Evolutionary conservation across 1,140 invertebrate species (phyloP).

Genomic region (Tribolium castaneum): DNA sequence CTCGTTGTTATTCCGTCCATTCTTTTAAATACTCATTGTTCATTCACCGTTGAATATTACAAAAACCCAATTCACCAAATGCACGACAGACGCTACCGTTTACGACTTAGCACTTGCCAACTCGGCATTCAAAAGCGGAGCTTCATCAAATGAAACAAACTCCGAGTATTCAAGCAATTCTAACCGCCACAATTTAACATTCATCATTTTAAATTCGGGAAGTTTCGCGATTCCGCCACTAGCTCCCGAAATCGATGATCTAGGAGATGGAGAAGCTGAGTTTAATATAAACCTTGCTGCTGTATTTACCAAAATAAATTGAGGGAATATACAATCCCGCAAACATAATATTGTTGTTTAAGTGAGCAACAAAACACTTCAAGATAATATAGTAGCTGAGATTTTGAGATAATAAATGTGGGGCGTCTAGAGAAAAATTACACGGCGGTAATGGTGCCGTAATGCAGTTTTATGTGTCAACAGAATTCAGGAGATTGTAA

Average conservation of each 20-base stretch:
- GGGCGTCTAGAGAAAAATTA: no score
- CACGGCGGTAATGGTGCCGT: no score
- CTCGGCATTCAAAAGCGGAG: not conserved
- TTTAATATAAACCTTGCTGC: not conserved
- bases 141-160: not conserved
- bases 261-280: not conserved
- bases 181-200: not conserved
- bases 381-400: no score
- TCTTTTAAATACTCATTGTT: not conserved
- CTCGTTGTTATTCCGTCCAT: not conserved
- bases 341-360: not conserved
- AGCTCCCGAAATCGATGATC: not conserved
- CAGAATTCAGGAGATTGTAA: no score
- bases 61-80: not conserved
- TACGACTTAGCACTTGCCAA: not conserved
- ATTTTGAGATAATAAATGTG: no score
- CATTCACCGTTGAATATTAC: not conserved
- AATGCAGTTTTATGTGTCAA: no score
- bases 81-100: not conserved
- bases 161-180: not conserved
- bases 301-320: not conserved
- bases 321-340: not conserved
- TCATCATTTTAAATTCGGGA: not conserved
- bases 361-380: no score
- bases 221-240: not conserved